Base-by-base conservation (phyloP, 2,888 invertebrate species). In the Atethmia centrago region DNA sequence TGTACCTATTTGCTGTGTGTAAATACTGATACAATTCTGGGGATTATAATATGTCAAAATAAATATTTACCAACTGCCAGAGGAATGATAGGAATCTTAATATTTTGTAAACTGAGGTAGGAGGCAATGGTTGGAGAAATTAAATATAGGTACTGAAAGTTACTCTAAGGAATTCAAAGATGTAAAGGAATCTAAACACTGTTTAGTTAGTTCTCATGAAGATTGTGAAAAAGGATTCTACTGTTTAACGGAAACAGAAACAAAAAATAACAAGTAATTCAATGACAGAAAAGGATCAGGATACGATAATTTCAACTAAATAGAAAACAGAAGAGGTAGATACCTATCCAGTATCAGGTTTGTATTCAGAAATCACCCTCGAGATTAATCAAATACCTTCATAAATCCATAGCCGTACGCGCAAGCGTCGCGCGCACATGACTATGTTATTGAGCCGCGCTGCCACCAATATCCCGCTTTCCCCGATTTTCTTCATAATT, bases 401-500 rank as follows among this genome's bases (percentile, higher is more conserved):
- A 64, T 64, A n/a, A n/a, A 64, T 45, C 51, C n/a, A 61, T 56
- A n/a, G 59, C 56, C 25, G 12, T 16, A 12, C 25, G 21, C 36
- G 42, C 64, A 55, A 70, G 65, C 56, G 36, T 40, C 10, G 21
- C n/a, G 58, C 61, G 45, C 74, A 56, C 21, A 45, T 28, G 2
- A 36, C 36, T 36, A 58, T 66, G 74, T 53, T 58, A 62, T 31
- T 55, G n/a, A n/a, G n/a, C n/a, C n/a, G 21, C 56, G 65, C 61
- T 28, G 58, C 73, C 69, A 71, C 84, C 77, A 80, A 84, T 83
- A 83, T 77, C 77, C 81, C 80, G 69, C 53, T 56, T 64, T 36
- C 59, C 77, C 66, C 77, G 66, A 84, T 84, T 80, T 84, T 71
- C 84, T 59, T 64, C 74, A 81, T 83, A 84, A 84, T 83, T 84